Conservation (phyloP, 1,140 invertebrate species). For the Gerris buenoi region DNA sequence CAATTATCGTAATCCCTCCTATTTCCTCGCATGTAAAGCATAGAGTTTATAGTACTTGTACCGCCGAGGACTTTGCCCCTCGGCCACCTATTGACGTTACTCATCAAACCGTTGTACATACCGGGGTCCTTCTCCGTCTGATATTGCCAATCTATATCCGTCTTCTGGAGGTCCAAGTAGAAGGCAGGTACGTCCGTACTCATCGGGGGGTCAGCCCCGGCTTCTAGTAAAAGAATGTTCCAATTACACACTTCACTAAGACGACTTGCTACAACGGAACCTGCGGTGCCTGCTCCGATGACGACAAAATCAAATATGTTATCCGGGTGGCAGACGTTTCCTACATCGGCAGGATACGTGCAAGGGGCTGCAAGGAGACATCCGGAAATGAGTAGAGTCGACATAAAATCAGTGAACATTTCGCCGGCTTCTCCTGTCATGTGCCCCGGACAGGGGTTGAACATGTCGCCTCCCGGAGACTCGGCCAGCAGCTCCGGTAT, state of each 20-base stretch:
- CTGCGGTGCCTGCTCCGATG: conserved; percentile 24
- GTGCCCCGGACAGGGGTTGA: conserved; percentile 12
- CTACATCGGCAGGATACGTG: conserved; percentile 8
- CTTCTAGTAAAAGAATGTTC: conserved; percentile 39
- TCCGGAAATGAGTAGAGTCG: conserved; percentile 11
- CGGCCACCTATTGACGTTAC: conserved; percentile 39
- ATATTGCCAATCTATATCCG: conserved; percentile 47
- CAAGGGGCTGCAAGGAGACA: conserved; percentile 13
- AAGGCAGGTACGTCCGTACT: conserved; percentile 47
- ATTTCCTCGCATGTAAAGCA: conserved; percentile 53
- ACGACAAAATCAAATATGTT: conserved; percentile 23
- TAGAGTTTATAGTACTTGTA: conserved; percentile 51
- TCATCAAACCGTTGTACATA: conserved; percentile 40
- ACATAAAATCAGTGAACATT: conserved; percentile 14
- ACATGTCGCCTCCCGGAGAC: conserved; percentile 7
- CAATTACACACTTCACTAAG: conserved; percentile 34
- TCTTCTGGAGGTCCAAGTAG: conserved; percentile 37
- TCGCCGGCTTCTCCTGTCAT: conserved; percentile 9
- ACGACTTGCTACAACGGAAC: conserved; percentile 37
- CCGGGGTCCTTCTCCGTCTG: conserved; percentile 41
- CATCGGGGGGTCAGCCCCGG: conserved; percentile 49
- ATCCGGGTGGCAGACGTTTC: conserved; percentile 3
- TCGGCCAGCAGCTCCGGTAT: not conserved
- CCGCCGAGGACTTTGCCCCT: conserved; percentile 70
- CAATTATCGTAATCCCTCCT: conserved; percentile 48